Percentiles rank a stretch among this genome's conserved stretches.
phyloP scores from a whole-genome alignment of 2,888 invertebrate species.

The Macaria liturata region DNA sequence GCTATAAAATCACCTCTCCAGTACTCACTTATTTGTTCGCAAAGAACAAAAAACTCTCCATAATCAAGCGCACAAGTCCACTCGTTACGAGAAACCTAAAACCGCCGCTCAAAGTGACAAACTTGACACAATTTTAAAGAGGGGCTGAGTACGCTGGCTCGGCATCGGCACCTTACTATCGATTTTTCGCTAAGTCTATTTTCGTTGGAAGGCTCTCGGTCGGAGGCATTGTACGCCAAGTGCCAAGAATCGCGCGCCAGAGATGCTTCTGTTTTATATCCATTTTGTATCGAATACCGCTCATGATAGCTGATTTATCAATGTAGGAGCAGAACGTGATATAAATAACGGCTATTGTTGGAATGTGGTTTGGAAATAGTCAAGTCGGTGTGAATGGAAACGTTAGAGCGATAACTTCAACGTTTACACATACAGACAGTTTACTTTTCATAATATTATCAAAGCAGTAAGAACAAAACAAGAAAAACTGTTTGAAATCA shows the following conservation, averaged over 20 bases:
- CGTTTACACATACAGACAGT: too few relatives aligned
- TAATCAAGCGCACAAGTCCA: conserved; percentile 5
- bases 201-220: conserved; percentile 53
- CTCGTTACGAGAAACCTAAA: conserved; percentile 34
- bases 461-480: too few relatives aligned
- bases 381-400: too few relatives aligned
- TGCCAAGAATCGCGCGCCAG: conserved; percentile 17
- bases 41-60: too few relatives aligned
- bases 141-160: conserved; percentile 39
- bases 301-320: conserved; percentile 3
- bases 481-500: too few relatives aligned
- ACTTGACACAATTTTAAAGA: conserved; percentile 68
- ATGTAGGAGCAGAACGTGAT: conserved; percentile 1
- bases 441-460: too few relatives aligned
- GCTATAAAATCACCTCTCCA: too few relatives aligned
- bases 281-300: not conserved
- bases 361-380: too few relatives aligned
- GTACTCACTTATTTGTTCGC: too few relatives aligned
- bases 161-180: conserved; percentile 52
- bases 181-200: conserved; percentile 69
- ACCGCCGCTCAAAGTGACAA: conserved; percentile 47
- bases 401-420: too few relatives aligned
- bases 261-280: not conserved
- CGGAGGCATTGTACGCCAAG: conserved; percentile 49
- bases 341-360: conserved; percentile 2